Evolutionary conservation across 2,888 invertebrate species (phyloP).

Genomic region (Nomada goodeniana): DNA sequence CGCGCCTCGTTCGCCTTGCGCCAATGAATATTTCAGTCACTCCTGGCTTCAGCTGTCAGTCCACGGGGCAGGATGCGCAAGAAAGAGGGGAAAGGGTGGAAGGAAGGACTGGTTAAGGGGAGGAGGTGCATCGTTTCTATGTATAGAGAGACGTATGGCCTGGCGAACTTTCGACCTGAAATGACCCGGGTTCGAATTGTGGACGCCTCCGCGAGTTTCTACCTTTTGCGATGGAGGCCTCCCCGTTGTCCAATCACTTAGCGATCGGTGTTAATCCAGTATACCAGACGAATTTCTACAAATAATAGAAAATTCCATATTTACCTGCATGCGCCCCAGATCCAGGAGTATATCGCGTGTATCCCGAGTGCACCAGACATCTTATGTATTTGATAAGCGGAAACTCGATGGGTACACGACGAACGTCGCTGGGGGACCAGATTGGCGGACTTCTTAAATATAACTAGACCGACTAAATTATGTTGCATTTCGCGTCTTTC

Average conservation of each 20-base stretch:
- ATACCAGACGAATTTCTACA: conserved; percentile 63
- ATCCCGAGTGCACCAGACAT: too few species aligned
- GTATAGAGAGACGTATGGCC: conserved; percentile 76
- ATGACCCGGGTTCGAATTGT: conserved; percentile 77
- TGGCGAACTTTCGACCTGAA: conserved; percentile 84
- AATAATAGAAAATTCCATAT: conserved; percentile 62
- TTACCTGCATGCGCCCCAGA: conserved; percentile 40
- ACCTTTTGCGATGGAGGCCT: conserved; percentile 40
- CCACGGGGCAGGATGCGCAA: conserved; percentile 67
- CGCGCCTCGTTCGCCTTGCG: conserved; percentile 79
- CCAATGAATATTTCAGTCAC: conserved; percentile 82
- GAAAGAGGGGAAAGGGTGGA: conserved; percentile 53
- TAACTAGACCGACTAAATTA: too few species aligned
- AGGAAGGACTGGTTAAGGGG: conserved; percentile 22
- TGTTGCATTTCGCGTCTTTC: too few species aligned
- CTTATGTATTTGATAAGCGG: background rate
- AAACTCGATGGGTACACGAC: background rate
- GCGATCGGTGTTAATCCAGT: conserved; percentile 61
- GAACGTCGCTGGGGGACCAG: too few species aligned
- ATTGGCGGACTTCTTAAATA: too few species aligned
- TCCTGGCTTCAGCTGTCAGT: conserved; percentile 83
- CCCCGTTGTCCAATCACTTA: conserved; percentile 36
- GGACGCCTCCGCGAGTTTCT: conserved; percentile 59
- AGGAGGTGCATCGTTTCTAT: conserved; percentile 63
- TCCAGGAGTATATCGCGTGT: background rate